Evolutionary conservation across 2,797 vertebrate genomes (phyloP).

Genomic region (Gadopsis bispinosus): DNA sequence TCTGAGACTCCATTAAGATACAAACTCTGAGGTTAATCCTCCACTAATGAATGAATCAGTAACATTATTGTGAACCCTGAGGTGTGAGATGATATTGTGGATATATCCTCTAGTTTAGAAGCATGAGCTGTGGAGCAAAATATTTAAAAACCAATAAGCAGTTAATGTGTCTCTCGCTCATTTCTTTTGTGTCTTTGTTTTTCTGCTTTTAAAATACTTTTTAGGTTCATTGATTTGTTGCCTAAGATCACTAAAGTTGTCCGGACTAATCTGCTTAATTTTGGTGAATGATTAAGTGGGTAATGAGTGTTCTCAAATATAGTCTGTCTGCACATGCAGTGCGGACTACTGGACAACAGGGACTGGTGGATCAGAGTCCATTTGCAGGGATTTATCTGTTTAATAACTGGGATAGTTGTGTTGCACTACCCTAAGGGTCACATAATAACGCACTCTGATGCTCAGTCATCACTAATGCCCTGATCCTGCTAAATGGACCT

Average conservation of each 20-base stretch:
- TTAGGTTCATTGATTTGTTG: slow-evolving; percentile 9
- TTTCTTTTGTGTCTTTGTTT: slow-evolving; percentile 10
- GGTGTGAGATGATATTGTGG: not conserved
- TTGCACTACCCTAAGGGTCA: slow-evolving; percentile 62
- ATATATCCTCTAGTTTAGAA: not conserved
- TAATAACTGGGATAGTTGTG: slow-evolving; percentile 74
- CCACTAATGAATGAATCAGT: not conserved
- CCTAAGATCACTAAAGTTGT: slow-evolving; percentile 13
- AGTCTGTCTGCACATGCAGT: slow-evolving; percentile 12
- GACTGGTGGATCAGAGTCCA: slow-evolving; percentile 62
- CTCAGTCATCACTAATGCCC: slow-evolving; percentile 70
- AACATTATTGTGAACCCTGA: slow-evolving; percentile 1
- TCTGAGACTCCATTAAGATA: not conserved
- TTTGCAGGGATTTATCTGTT: slow-evolving; percentile 82
- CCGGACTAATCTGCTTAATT: not conserved
- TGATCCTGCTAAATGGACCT: slow-evolving; percentile 76
- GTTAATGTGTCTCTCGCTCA: not conserved
- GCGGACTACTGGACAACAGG: slow-evolving; percentile 40
- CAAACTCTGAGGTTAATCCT: not conserved
- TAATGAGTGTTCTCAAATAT: slow-evolving; percentile 28
- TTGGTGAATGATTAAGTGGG: slow-evolving; percentile 13
- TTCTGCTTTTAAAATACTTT: not conserved
- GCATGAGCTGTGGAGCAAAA: not conserved
- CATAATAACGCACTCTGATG: slow-evolving; percentile 68
- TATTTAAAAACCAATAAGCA: not conserved